Conservation (phyloP, 2,113 vertebrate species). For the Sapajus apella region DNA sequence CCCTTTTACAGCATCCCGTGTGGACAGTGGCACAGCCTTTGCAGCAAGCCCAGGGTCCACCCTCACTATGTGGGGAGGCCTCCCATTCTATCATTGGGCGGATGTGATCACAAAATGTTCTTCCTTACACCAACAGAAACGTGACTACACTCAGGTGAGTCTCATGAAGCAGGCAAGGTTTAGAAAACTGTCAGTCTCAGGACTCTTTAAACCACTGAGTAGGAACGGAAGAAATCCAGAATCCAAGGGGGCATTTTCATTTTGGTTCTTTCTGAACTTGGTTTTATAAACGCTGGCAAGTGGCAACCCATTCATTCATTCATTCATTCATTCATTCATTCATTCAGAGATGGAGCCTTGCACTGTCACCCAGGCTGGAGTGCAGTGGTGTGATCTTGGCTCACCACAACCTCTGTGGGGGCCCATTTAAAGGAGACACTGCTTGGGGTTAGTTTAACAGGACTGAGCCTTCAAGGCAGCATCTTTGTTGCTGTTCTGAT, state of each 20-base stretch:
- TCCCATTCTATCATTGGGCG: background rate
- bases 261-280: background rate
- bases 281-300: background rate
- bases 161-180: rapidly evolving
- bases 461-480: background rate
- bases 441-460: no score
- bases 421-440: background rate
- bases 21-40: background rate
- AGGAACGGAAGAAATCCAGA: background rate
- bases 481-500: background rate
- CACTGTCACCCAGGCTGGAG: no score
- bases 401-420: no score
- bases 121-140: background rate
- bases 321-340: no score
- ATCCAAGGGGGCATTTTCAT: background rate
- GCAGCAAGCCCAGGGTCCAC: background rate
- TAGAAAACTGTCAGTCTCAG: background rate
- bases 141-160: background rate
- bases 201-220: background rate
- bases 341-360: no score
- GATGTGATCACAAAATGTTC: background rate
- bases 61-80: background rate
- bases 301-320: rapidly evolving
- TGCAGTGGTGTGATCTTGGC: no score
- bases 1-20: background rate